Percentiles rank a stretch among this genome's conserved stretches.
Conservation (phyloP, 2,797 vertebrate genomes). For the Sparidentex hasta region DNA sequence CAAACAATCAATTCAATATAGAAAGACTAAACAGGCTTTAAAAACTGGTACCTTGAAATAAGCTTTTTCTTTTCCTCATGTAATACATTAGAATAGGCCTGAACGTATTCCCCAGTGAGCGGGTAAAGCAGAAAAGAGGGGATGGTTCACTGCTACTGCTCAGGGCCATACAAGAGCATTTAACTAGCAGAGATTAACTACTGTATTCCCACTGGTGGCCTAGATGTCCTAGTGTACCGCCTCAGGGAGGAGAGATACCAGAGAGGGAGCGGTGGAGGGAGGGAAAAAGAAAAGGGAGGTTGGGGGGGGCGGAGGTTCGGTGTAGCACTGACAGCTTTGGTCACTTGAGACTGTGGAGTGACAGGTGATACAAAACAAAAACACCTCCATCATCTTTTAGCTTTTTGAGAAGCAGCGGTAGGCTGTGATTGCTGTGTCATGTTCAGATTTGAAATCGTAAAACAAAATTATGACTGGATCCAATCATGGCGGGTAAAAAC, state of each 20-base stretch:
- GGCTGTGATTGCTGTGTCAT: conserved; percentile 31
- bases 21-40: conserved; percentile 40
- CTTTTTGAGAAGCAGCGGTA: not conserved
- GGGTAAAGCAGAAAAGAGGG: conserved; percentile 62
- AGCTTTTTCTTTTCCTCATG: conserved; percentile 45
- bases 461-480: not conserved
- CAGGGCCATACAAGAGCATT: conserved; percentile 81
- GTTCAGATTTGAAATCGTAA: not conserved
- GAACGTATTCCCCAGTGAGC: conserved; percentile 60
- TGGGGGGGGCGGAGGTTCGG: conserved; percentile 22
- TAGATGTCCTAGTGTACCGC: conserved; percentile 78
- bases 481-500: not conserved
- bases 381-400: conserved; percentile 20
- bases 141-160: conserved; percentile 77
- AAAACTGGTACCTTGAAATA: conserved; percentile 51
- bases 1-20: conserved; percentile 45
- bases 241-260: conserved; percentile 64
- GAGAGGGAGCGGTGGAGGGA: conserved; percentile 33
- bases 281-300: conserved; percentile 18
- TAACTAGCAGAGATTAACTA: conserved; percentile 84
- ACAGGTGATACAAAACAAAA: conserved; percentile 66
- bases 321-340: conserved; percentile 53
- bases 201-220: conserved; percentile 79
- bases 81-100: conserved; percentile 62
- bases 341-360: conserved; percentile 60